phyloP scores from a whole-genome alignment of 2,113 vertebrate genomes.

The Opisthocomus hoazin region DNA sequence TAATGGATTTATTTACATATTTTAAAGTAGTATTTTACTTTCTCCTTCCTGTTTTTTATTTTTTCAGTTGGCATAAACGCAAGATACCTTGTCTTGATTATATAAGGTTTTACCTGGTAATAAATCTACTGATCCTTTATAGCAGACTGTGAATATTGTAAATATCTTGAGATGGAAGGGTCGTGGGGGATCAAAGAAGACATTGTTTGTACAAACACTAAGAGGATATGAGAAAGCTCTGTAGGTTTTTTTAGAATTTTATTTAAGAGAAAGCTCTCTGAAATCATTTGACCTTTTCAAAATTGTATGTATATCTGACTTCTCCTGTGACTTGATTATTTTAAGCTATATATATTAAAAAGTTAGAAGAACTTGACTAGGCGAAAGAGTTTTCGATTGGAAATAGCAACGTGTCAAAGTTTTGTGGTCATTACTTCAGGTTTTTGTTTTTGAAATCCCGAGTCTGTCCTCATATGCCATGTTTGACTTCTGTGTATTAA shows the following conservation, averaged over 20 bases:
- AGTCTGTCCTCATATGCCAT: neutral
- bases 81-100: neutral
- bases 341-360: neutral
- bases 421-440: neutral
- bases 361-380: conserved; percentile 8
- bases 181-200: neutral
- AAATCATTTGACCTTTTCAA: conserved; percentile 54
- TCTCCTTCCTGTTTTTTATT: neutral
- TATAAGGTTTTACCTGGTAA: neutral
- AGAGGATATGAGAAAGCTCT: neutral
- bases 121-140: conserved; percentile 30
- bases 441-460: neutral
- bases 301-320: conserved; percentile 20
- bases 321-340: conserved; percentile 27
- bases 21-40: neutral
- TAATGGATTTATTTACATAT: neutral
- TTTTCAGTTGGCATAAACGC: neutral
- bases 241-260: neutral
- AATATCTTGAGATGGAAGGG: conserved; percentile 19
- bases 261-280: conserved; percentile 25
- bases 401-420: neutral
- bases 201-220: conserved; percentile 24
- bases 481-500: conserved; percentile 22
- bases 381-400: neutral
- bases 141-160: conserved; percentile 57